These are phyloP conservation scores for Xylocopa sonorina DNA, from an alignment of 1,140 invertebrate genomes.

Conservation along the genomic window DNA sequence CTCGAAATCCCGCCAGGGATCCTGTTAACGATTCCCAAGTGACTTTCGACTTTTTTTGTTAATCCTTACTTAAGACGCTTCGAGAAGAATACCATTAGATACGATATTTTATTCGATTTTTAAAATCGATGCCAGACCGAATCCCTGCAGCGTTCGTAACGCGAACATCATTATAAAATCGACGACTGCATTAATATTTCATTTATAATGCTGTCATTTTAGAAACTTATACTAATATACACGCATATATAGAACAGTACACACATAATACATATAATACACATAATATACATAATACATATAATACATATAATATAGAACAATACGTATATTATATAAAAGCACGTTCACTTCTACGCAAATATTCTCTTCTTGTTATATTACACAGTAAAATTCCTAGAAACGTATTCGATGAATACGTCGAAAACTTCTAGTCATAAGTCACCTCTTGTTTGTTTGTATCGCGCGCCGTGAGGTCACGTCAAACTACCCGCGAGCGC, in stretches of 20 bases:
- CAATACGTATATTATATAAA: too few relatives aligned
- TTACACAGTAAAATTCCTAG: too few relatives aligned
- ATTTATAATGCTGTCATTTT: neutral
- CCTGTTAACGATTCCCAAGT: slow-evolving; percentile 29
- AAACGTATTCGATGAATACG: too few relatives aligned
- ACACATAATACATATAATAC: too few relatives aligned
- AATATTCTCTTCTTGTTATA: too few relatives aligned
- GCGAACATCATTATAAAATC: neutral
- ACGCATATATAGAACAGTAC: too few relatives aligned
- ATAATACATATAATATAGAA: too few relatives aligned
- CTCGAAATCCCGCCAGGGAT: neutral
- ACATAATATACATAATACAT: too few relatives aligned
- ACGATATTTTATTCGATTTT: slow-evolving; percentile 11
- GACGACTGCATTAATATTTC: neutral
- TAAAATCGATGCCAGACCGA: neutral
- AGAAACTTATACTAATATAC: neutral
- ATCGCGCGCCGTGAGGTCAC: neutral
- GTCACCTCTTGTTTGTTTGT: neutral
- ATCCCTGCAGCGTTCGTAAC: neutral
- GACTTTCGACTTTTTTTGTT: slow-evolving; percentile 33
- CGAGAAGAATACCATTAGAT: neutral
- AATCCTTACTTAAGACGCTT: neutral
- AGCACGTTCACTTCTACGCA: too few relatives aligned
- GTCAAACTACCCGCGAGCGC: too few relatives aligned
- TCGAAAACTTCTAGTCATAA: neutral